Evolutionary conservation across 1,140 invertebrate genomes (phyloP).

Genomic region (Alviniconcha marisindica): DNA sequence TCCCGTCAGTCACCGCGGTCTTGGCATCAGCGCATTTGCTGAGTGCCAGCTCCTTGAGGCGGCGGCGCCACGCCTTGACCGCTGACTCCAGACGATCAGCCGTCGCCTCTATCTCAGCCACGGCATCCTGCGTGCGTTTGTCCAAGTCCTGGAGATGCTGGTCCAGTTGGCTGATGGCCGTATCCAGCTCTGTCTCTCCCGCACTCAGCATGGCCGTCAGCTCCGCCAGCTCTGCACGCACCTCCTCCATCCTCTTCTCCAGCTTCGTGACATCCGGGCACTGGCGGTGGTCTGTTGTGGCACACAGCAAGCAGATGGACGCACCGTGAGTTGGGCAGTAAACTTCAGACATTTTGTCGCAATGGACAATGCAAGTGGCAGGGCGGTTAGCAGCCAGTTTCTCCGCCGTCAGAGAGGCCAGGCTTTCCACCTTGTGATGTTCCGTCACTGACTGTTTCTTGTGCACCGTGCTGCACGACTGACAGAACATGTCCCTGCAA

Average conservation of each 20-base stretch:
- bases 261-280: background rate
- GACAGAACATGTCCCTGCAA: conserved; percentile 4
- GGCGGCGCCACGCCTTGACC: background rate
- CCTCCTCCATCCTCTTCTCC: background rate
- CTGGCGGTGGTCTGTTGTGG: background rate
- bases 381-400: background rate
- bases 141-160: background rate
- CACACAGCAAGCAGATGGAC: conserved; percentile 6
- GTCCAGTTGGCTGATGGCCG: conserved; percentile 1
- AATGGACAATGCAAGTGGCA: background rate
- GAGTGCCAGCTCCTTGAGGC: background rate
- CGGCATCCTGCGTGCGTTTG: background rate
- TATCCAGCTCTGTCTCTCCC: background rate
- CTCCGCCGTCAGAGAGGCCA: background rate
- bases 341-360: background rate
- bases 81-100: background rate
- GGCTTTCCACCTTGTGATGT: conserved; percentile 1
- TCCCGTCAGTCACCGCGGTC: conserved; percentile 1
- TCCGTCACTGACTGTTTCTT: background rate
- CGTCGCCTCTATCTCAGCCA: background rate
- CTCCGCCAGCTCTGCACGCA: background rate
- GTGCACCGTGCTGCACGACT: conserved; percentile 5
- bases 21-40: background rate
- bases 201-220: background rate
- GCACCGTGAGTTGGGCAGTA: conserved; percentile 22